A percentile compares a stretch with the other conserved stretches of the same genome.
These are phyloP conservation scores for Paramormyrops hopkinsi DNA, from an alignment of 2,797 vertebrate genomes.

Conservation along the genomic window DNA sequence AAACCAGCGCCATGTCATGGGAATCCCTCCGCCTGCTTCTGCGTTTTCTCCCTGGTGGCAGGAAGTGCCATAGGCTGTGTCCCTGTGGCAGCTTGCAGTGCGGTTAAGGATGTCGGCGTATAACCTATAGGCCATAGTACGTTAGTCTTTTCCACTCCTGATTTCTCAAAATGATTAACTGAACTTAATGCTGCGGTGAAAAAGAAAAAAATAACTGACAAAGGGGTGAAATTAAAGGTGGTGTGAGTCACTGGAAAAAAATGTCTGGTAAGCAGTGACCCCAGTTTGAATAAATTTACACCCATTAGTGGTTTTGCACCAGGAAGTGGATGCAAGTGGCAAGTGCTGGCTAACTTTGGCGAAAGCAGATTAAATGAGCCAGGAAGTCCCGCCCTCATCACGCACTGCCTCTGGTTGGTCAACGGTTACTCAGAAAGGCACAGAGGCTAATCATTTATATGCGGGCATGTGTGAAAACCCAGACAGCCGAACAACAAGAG, in stretches of 20 bases:
- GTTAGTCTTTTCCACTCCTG: not conserved
- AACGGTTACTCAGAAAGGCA: not conserved
- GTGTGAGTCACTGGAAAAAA: not conserved
- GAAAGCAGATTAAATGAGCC: not conserved
- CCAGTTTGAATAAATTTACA: not conserved
- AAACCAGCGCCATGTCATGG: not conserved
- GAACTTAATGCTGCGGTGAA: not conserved
- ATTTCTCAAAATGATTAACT: not conserved
- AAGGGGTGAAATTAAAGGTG: not conserved
- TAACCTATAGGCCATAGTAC: not conserved
- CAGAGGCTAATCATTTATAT: not conserved
- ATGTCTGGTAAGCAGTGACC: not conserved
- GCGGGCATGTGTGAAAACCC: not conserved
- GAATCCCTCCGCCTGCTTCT: not conserved
- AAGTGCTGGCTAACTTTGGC: not conserved
- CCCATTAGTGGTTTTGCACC: not conserved
- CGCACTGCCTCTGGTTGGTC: not conserved
- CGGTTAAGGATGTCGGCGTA: not conserved
- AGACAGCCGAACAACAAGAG: not conserved
- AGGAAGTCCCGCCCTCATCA: not conserved
- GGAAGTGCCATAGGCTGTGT: not conserved
- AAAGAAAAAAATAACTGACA: not conserved
- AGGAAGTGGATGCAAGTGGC: not conserved
- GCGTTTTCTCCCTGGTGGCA: not conserved
- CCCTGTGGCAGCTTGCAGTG: not conserved